Evolutionary conservation across 2,113 vertebrate genomes (phyloP).

Genomic region (Bubalus kerabau): DNA sequence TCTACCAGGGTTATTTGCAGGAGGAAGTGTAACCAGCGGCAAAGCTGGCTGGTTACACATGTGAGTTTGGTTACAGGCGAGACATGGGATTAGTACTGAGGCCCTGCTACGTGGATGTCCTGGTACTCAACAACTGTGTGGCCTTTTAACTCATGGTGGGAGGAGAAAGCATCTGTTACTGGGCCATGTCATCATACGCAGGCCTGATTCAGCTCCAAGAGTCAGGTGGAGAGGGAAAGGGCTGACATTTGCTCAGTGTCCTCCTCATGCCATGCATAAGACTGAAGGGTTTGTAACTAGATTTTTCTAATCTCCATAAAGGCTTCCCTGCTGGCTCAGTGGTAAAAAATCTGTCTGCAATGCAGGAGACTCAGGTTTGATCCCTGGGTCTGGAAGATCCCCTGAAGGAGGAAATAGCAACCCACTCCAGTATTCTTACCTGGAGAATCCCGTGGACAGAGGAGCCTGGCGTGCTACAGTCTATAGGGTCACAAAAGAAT

Average conservation of each 20-base stretch:
- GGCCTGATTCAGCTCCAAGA: neutral
- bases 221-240: neutral
- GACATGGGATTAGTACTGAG: neutral
- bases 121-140: neutral
- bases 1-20: neutral
- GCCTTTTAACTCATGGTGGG: neutral
- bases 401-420: neutral
- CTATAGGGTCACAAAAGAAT: neutral
- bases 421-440: neutral
- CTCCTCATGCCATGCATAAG: neutral
- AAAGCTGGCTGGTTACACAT: neutral
- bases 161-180: too few species aligned
- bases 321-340: neutral
- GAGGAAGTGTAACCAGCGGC: neutral
- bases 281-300: neutral
- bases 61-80: neutral
- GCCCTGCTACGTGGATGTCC: neutral
- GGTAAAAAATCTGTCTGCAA: neutral
- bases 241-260: neutral
- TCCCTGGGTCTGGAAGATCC: neutral
- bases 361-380: neutral
- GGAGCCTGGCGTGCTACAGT: neutral
- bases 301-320: neutral
- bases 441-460: neutral
- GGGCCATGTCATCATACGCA: accelerated